Evolutionary conservation across 2,113 vertebrate species (phyloP).

Genomic region (mouse (Mus musculus)): DNA sequence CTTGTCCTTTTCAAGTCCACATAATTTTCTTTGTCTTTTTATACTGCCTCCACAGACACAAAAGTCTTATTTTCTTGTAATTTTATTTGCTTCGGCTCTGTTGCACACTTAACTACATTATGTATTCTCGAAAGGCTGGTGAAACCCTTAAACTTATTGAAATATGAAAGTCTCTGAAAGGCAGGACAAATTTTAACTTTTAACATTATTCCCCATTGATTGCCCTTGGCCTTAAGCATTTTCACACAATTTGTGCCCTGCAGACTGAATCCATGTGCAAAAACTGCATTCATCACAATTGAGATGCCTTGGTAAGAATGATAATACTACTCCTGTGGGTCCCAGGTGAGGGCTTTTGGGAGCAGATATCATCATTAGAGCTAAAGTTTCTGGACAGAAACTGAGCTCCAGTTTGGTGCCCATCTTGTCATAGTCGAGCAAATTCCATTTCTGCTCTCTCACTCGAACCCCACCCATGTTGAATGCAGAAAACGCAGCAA

Average conservation of each 20-base stretch:
- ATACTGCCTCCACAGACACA: not conserved
- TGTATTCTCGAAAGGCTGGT: not conserved
- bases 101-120: not conserved
- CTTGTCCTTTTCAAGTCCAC: not conserved
- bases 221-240: not conserved
- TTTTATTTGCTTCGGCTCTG: constrained; percentile 4
- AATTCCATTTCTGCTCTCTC: too few relatives aligned
- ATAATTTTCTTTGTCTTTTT: not conserved
- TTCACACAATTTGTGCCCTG: not conserved
- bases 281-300: not conserved
- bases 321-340: not conserved
- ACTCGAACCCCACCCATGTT: too few relatives aligned
- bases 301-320: not conserved
- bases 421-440: too few relatives aligned
- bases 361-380: not conserved
- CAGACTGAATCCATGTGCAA: not conserved
- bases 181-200: constrained; percentile 9
- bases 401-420: too few relatives aligned
- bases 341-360: not conserved
- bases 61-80: not conserved
- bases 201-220: not conserved
- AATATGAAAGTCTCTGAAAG: not conserved
- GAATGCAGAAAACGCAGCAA: too few relatives aligned
- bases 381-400: not conserved
- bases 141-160: not conserved